Percentiles rank a stretch among this genome's conserved stretches.
Evolutionary conservation across 1,140 invertebrate genomes (phyloP).

Genomic region (Drosophila eugracilis): DNA sequence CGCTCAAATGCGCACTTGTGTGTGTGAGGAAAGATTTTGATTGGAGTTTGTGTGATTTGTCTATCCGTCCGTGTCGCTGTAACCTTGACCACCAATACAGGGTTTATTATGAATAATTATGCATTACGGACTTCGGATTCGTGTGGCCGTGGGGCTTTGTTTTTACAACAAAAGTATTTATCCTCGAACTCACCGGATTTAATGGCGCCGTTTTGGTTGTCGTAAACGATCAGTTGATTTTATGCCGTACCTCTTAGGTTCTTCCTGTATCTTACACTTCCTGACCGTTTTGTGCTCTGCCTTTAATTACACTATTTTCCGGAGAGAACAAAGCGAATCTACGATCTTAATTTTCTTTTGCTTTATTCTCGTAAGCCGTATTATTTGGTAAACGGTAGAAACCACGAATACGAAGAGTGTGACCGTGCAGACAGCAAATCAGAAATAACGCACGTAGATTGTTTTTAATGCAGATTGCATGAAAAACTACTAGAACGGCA

Average conservation of each 20-base stretch:
- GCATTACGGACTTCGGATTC: constrained; percentile 28
- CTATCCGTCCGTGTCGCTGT: constrained; percentile 57
- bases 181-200: constrained; percentile 25
- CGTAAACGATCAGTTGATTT: no score
- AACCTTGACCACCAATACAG: constrained; percentile 73
- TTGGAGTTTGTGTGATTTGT: constrained; percentile 3
- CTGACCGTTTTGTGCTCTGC: no score
- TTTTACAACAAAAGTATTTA: constrained; percentile 5
- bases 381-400: no score
- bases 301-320: no score
- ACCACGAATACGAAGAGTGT: no score
- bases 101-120: constrained; percentile 32
- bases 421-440: no score
- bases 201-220: not conserved
- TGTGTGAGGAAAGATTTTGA: not conserved
- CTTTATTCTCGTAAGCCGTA: no score
- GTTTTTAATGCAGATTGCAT: no score
- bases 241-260: no score
- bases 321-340: not conserved
- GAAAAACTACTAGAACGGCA: no score
- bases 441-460: no score
- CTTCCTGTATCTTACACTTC: no score
- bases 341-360: not conserved
- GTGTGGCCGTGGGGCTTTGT: constrained; percentile 21
- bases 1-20: constrained; percentile 3